Evolutionary conservation across 2,797 vertebrate species (phyloP).

Genomic region (Gymnothorax reevesii): DNA sequence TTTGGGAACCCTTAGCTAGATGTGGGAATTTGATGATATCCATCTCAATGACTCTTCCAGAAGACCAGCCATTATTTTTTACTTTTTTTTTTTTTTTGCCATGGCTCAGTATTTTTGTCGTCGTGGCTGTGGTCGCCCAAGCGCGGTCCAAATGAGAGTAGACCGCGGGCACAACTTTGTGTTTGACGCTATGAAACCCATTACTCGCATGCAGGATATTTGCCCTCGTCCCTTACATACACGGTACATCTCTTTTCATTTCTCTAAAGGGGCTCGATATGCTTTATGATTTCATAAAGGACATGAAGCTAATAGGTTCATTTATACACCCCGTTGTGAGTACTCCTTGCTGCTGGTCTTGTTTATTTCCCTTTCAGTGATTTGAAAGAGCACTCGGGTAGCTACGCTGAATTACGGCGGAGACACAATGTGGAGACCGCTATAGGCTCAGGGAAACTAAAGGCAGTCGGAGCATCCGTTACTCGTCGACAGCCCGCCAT

Average conservation of each 20-base stretch:
- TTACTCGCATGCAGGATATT: constrained; percentile 5
- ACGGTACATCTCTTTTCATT: constrained; percentile 6
- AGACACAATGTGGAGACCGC: neutral
- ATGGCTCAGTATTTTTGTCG: neutral
- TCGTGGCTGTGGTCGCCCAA: neutral
- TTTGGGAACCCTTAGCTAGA: too few relatives aligned
- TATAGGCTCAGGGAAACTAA: neutral
- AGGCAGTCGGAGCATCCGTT: neutral
- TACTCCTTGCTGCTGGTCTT: neutral
- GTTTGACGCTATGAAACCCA: neutral
- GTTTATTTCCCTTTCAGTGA: neutral
- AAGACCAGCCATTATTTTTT: neutral
- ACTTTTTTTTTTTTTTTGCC: neutral
- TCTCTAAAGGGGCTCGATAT: neutral
- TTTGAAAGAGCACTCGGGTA: constrained; percentile 4
- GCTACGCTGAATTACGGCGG: neutral
- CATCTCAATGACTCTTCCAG: neutral
- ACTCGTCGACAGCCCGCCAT: neutral
- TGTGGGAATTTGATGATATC: too few relatives aligned
- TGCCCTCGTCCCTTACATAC: neutral
- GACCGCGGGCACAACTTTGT: neutral
- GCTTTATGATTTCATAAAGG: constrained; percentile 15
- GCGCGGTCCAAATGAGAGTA: neutral
- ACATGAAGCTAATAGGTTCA: constrained; percentile 24
- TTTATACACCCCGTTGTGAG: neutral